phyloP scores from a whole-genome alignment of 92 coral and sea anemone species.

The Umimayanthus chanpuru region DNA sequence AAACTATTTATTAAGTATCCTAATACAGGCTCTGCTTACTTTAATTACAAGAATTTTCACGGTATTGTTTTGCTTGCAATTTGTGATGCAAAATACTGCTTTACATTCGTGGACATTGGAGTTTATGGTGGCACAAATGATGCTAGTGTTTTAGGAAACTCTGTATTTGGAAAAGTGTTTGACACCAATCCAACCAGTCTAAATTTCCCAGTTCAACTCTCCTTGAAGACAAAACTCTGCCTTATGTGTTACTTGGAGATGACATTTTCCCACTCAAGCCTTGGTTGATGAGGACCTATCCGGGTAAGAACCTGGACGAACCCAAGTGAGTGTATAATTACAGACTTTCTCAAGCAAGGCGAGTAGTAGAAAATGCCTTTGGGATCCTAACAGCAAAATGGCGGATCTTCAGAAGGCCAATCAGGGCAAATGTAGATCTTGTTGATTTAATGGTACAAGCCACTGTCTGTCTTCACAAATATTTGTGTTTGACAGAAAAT shows the following conservation, averaged over 20 bases:
- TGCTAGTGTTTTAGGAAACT: constrained; percentile 20
- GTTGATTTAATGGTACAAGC: too few relatives aligned
- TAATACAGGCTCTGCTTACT: too few relatives aligned
- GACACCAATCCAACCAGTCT: constrained; percentile 35
- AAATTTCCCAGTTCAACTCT: constrained; percentile 35
- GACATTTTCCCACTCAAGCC: constrained; percentile 28
- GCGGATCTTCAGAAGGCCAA: constrained; percentile 20
- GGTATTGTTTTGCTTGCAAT: too few relatives aligned
- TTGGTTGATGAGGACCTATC: constrained; percentile 32
- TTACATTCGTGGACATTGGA: too few relatives aligned
- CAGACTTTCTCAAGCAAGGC: constrained; percentile 19
- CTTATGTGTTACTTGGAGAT: constrained; percentile 12
- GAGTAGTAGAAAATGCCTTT: too few relatives aligned
- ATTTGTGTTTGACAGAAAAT: too few relatives aligned
- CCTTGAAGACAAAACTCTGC: constrained; percentile 22
- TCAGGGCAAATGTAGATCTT: constrained; percentile 32
- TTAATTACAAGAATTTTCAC: too few relatives aligned
- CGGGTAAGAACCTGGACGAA: constrained; percentile 15
- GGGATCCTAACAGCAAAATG: constrained; percentile 19
- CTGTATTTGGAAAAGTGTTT: constrained; percentile 23
- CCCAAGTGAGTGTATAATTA: constrained; percentile 8
- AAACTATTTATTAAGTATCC: too few relatives aligned
- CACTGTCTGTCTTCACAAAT: too few relatives aligned
- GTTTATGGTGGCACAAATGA: not conserved
- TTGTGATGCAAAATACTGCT: too few relatives aligned